Evolutionary conservation across 2,888 invertebrate genomes (phyloP), one percentile per base, ranked within the genome.

Genomic region (Hirudinaria manillensis): DNA sequence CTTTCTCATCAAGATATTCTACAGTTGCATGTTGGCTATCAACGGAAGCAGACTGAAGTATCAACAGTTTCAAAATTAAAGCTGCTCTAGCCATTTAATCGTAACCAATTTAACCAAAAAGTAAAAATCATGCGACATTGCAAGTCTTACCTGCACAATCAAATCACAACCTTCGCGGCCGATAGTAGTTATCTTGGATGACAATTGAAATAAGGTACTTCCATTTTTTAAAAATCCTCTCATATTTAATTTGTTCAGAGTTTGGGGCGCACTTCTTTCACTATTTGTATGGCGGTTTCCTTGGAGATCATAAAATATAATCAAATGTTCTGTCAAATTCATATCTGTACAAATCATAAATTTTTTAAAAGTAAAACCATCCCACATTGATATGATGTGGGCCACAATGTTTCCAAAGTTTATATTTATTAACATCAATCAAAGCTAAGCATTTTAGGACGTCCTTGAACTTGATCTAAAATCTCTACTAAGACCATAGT

Each of bases 81-180:
- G n/a, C 7, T 71, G 13, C 2, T 71, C 21, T 32, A 16, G 3
- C 45, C 1, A 45, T 16, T 1, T 45, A 16, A 10, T 45, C 45
- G 13, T 45, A 45, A 45, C 45, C 10, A 75, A 66, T 38, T n/a
- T 24, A 70, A 34, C 56, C 29, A 13, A n/a, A 16, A 53, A 53
- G 21, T 53, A 53, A 53, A 53, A 16, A 53, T 16, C 13, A 13
- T 16, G 13, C 53, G 21, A 53, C 53, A 16, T 53, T 53, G 21
- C 21, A 53, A 61, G 6, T 71, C 24, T 78, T 81, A 85, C 85
- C 83, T 84, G 82, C 55, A 85, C 80, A 7, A 81, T 81, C 7
- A 85, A 79, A 79, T 85, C 85, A 80, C 85, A 85, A n/a, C 83
- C 83, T 78, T 85, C 85, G 73, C 83, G 80, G 55, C 85, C 85